Evolutionary conservation across 23 tunicate species (phyloP), one percentile per base, ranked within the genome.

Genomic region (Halocynthia aurantium): DNA sequence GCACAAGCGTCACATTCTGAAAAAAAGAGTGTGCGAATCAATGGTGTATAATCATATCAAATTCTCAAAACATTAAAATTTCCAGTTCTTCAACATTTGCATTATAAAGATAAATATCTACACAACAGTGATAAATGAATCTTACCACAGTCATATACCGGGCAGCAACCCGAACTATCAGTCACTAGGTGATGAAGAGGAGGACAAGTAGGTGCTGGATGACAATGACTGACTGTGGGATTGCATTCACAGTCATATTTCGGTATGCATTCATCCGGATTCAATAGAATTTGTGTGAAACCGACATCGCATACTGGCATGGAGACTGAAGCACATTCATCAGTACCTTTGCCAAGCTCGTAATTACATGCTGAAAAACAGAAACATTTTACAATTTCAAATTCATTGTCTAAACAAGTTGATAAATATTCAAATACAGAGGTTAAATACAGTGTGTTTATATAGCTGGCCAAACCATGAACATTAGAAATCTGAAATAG

Each of bases 281-380:
- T 86, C 44, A 85, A 82, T 74, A 80, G 82, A 8, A 22, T 69
- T 5, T 88, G 84, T 7, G 82, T 82, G 69, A 76, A 75, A 6
- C 98, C 98, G 22, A 81, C 82, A 20, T 82, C 81, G 50, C 98
- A 92, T 51, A 75, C 76, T 22, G 98, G 98, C 5, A 92, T 80
- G 18, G 78, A 51, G 6, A 86, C 88, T 8, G 85, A 82, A n/a
- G 80, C 80, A 61, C 98, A 92, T 6, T 68, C 84, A 54, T 64
- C 56, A 1, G 76, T 80, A 12, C 98, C 98, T 70, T 86, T 73
- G 12, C 81, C 88, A 53, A 86, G 78, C 40, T 78, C 84, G 83
- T 92, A 92, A 75, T 92, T 82, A 82, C 98, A 92, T 22, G 79
- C 98, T 92, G 78, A n/a, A 31, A 57, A 76, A 8, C 20, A 31